Evolutionary conservation across 2,113 vertebrate species (phyloP), one percentile per base, ranked within the genome.

Genomic region (Galbula dea): DNA sequence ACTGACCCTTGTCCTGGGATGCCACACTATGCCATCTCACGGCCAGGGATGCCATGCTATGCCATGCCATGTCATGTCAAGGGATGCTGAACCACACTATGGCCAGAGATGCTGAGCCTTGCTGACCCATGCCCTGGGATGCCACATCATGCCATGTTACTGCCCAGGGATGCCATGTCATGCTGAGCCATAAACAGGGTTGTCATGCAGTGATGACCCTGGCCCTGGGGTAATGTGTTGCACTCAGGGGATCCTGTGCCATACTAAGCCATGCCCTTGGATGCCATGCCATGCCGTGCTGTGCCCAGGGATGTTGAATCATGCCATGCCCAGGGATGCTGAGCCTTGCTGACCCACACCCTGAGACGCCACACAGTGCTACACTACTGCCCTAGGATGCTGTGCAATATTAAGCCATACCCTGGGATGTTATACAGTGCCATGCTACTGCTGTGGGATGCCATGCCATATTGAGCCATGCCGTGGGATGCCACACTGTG

Each of bases 11-110:
- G n/a, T 57, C 45, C 59, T 2, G n/a, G 54, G 76, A 68, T 45
- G 65, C 48, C 59, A 23, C 18, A 3, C 26, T 16, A 1, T 52
- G 83, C 19, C 71, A 30, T 27, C 18, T n/a, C n/a, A 8, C 63
- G 84, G 65, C 63, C 46, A 24, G 19, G 5, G 58, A 48, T 8
- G 63, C 52, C 58, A 45, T 19, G 27, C 59, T 37, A 19, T 15
- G 57, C 58, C 39, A 10, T 63, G 30, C 68, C n/a, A n/a, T n/a
- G n/a, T n/a, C n/a, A n/a, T n/a, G n/a, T n/a, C 23, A n/a, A 5
- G 32, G 11, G 18, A 27, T 14, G 34, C 4, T 21, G 20, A 57
- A 3, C 27, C 30, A 32, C 3, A 1, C 34, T 41, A 24, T 0
- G 3, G 19, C 21, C 79, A 13, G 8, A 8, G 57, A 49, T 16